These are phyloP conservation scores for Lithosia quadra DNA, from an alignment of 2,888 invertebrate species.

Conservation along the genomic window DNA sequence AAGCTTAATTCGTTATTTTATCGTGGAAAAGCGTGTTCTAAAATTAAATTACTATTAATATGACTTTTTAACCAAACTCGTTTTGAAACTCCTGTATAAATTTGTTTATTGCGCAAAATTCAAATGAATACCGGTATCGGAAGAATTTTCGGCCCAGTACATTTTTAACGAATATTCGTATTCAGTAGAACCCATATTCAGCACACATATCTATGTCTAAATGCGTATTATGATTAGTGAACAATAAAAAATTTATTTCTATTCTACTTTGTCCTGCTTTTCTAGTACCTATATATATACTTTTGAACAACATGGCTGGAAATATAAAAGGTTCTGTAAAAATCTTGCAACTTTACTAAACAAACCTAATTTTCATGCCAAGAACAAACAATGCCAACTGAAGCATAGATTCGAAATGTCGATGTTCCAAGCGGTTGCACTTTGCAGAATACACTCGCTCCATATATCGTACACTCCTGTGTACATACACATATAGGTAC, in stretches of 20 bases:
- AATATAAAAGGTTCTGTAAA: conserved; percentile 19
- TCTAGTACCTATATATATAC: neutral
- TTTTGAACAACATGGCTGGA: conserved; percentile 29
- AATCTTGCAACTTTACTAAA: conserved; percentile 27
- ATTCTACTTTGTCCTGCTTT: neutral
- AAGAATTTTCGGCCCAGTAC: neutral
- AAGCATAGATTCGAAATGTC: conserved; percentile 8
- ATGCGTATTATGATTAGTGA: neutral
- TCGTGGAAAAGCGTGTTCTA: neutral
- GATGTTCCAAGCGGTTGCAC: conserved; percentile 18
- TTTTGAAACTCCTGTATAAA: neutral
- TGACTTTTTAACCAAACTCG: neutral
- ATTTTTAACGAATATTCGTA: neutral
- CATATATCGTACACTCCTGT: neutral
- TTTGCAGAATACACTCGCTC: conserved; percentile 26
- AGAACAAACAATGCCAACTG: conserved; percentile 21
- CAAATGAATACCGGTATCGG: neutral
- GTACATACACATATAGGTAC: conserved; percentile 20
- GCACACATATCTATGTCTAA: neutral
- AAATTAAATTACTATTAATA: neutral
- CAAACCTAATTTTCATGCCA: conserved; percentile 35
- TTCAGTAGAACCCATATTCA: neutral
- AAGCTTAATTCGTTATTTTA: conserved; percentile 6
- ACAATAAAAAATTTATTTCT: neutral
- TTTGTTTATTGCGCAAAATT: neutral